These are phyloP conservation scores for Subacronicta megacephala DNA, from an alignment of 2,888 invertebrate species.

Conservation along the genomic window DNA sequence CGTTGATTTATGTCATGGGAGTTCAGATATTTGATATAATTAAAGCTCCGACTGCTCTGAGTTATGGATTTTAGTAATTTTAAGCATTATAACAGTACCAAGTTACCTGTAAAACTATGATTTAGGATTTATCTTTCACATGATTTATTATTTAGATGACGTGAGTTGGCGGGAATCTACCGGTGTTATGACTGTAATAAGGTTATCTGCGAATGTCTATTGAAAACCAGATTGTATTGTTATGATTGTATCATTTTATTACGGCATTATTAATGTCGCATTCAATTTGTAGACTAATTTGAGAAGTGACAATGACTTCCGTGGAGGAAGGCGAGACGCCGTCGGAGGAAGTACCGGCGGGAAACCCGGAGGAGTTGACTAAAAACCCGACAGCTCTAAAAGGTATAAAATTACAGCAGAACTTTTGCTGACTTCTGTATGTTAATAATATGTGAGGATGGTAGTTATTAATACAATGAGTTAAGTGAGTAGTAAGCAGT, in stretches of 20 bases:
- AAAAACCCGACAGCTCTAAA: constrained; percentile 91
- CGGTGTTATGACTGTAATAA: constrained; percentile 43
- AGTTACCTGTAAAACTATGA: constrained; percentile 1
- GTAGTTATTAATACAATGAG: no score
- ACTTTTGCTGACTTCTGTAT: no score
- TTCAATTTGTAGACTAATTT: constrained; percentile 27
- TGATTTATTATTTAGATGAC: constrained; percentile 18
- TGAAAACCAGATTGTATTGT: constrained; percentile 4
- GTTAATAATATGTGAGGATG: no score
- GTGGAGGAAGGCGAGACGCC: constrained; percentile 79
- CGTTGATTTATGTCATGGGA: constrained; percentile 60
- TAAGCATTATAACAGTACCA: neutral
- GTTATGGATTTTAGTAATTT: neutral
- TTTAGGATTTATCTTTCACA: neutral
- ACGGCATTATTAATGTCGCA: neutral
- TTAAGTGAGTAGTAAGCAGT: no score
- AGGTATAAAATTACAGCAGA: constrained; percentile 77
- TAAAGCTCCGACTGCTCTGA: neutral
- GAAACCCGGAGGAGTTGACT: constrained; percentile 90
- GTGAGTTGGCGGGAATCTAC: constrained; percentile 73
- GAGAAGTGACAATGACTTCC: constrained; percentile 73
- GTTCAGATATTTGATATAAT: constrained; percentile 16
- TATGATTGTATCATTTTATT: neutral
- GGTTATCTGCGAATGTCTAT: constrained; percentile 48
- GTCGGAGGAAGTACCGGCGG: constrained; percentile 76